Conservation (phyloP, 2,797 vertebrate species). For the Bradypodion pumilum region DNA sequence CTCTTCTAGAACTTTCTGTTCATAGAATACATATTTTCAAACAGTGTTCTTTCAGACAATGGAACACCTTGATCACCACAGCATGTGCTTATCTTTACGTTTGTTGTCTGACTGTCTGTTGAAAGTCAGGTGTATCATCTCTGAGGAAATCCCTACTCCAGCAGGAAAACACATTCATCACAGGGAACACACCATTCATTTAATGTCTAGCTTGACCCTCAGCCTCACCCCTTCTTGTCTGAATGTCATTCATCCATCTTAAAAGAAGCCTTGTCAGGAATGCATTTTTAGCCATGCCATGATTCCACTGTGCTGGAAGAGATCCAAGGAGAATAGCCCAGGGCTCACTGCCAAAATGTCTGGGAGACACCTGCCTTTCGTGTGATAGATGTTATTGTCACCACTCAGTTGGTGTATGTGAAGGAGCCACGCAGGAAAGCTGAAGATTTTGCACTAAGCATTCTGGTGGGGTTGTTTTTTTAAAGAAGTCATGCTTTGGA, state of each 20-base stretch:
- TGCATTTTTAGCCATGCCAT: not conserved
- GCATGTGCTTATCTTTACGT: too few relatives aligned
- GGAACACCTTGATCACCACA: too few relatives aligned
- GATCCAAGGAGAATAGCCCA: conserved; percentile 23
- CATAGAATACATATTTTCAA: too few relatives aligned
- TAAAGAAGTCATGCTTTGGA: conserved; percentile 1
- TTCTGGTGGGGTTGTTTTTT: not conserved
- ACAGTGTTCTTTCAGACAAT: too few relatives aligned
- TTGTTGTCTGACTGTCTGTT: too few relatives aligned
- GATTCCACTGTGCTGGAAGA: not conserved
- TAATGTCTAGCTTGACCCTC: too few relatives aligned
- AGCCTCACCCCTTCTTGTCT: not conserved
- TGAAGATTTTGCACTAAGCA: not conserved
- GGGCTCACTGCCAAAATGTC: not conserved
- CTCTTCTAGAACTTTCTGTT: not conserved
- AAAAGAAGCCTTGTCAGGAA: not conserved
- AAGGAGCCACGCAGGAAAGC: not conserved
- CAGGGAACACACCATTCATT: too few relatives aligned
- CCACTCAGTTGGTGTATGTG: not conserved
- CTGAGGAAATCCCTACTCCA: too few relatives aligned
- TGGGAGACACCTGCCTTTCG: conserved; percentile 6
- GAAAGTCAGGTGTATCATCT: too few relatives aligned
- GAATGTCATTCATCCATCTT: not conserved
- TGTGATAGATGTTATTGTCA: conserved; percentile 5
- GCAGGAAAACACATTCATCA: too few relatives aligned